Evolutionary conservation across 2,888 invertebrate genomes (phyloP).

Genomic region (Argynnis bischoffii): DNA sequence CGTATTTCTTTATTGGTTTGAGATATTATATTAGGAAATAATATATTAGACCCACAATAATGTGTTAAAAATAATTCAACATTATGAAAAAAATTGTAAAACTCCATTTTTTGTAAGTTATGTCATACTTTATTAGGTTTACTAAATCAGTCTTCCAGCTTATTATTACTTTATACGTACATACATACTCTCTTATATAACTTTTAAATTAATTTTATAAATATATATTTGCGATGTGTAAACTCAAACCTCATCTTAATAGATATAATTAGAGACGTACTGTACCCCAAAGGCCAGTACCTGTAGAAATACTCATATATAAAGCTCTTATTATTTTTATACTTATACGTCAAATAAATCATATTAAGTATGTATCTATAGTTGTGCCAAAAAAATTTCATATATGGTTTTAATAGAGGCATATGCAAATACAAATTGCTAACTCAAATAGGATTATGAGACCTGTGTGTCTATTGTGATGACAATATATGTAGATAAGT

Average conservation of each 20-base stretch:
- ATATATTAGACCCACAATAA: too few relatives aligned
- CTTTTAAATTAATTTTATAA: too few relatives aligned
- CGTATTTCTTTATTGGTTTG: too few relatives aligned
- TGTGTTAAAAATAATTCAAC: too few relatives aligned
- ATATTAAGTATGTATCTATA: constrained; percentile 6
- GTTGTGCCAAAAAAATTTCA: constrained; percentile 3
- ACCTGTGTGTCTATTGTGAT: constrained; percentile 49
- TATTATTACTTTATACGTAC: neutral
- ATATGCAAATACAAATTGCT: constrained; percentile 46
- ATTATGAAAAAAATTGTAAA: neutral
- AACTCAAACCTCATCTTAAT: constrained; percentile 30
- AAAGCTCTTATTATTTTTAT: constrained; percentile 55
- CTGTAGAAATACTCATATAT: constrained; percentile 74
- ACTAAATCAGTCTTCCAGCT: constrained; percentile 9
- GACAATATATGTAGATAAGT: constrained; percentile 31
- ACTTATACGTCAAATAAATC: constrained; percentile 24
- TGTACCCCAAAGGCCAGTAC: constrained; percentile 70
- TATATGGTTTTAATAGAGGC: constrained; percentile 25
- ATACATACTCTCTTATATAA: too few relatives aligned
- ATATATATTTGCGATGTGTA: constrained; percentile 6
- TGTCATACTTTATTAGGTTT: neutral
- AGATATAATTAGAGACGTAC: constrained; percentile 41
- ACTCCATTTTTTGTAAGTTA: neutral
- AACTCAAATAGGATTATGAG: constrained; percentile 35
- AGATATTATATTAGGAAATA: too few relatives aligned